Evolutionary conservation across 2,113 vertebrate genomes (phyloP).

Genomic region (Semnopithecus entellus): DNA sequence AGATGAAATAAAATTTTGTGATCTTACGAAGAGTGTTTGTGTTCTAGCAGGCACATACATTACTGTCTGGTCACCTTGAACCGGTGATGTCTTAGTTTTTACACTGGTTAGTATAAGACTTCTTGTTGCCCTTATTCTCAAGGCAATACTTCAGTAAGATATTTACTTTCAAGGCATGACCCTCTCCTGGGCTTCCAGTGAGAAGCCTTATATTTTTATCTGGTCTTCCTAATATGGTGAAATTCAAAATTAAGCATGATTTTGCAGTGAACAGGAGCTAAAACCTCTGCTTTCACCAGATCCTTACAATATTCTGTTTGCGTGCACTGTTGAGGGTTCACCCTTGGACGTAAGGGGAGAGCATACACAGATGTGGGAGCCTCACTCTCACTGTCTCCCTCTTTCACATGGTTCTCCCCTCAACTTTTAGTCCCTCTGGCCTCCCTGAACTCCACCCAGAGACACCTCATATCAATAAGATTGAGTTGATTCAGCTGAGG

Average conservation of each 20-base stretch:
- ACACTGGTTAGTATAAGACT: not conserved
- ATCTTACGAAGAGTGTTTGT: not conserved
- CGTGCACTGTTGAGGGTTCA: not conserved
- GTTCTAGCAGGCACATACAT: not conserved
- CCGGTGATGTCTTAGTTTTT: not conserved
- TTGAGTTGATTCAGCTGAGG: not conserved
- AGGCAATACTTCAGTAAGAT: not conserved
- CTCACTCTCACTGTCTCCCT: not conserved
- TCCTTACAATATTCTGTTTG: not conserved
- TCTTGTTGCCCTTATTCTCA: not conserved
- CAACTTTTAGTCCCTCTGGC: not conserved
- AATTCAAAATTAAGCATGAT: not conserved
- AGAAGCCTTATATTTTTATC: not conserved
- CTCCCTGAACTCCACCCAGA: not conserved
- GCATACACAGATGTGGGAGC: not conserved
- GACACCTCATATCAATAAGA: too few relatives aligned
- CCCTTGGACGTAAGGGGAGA: rapidly evolving
- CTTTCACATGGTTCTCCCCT: not conserved
- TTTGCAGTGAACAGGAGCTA: not conserved
- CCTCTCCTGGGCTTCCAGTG: not conserved
- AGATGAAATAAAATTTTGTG: not conserved
- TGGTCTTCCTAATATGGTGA: not conserved
- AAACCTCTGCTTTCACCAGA: not conserved
- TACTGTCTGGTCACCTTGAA: not conserved
- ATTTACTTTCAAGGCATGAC: not conserved